These are phyloP conservation scores for Aselliscus stoliczkanus DNA, from an alignment of 2,797 vertebrate species.

Conservation along the genomic window DNA sequence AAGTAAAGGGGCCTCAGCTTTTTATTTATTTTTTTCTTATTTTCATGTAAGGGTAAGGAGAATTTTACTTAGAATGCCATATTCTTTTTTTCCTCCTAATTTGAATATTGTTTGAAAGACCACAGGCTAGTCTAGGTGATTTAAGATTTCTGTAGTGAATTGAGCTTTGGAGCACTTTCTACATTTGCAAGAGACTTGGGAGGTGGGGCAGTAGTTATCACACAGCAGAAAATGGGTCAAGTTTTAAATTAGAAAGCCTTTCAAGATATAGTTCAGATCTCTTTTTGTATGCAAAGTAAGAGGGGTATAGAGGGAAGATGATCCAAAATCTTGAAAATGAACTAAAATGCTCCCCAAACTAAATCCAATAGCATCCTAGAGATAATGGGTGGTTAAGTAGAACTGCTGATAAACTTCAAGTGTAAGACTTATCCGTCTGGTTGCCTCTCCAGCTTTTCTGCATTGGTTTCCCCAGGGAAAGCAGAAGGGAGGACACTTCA, in stretches of 20 bases:
- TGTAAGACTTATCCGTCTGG: background rate
- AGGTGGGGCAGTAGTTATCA: background rate
- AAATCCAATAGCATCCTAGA: constrained; percentile 37
- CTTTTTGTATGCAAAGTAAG: constrained; percentile 29
- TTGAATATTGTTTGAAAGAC: constrained; percentile 43
- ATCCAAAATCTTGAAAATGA: constrained; percentile 44
- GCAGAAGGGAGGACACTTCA: background rate
- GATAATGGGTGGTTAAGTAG: constrained; percentile 26
- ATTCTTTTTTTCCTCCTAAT: background rate
- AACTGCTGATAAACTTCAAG: constrained; percentile 55
- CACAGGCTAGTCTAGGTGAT: background rate
- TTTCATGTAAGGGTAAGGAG: constrained; percentile 19
- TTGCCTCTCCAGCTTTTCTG: background rate
- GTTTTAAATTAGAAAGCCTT: constrained; percentile 45
- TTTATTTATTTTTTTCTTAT: background rate
- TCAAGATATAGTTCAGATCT: constrained; percentile 42
- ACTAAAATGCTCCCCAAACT: constrained; percentile 54
- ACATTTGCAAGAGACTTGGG: background rate
- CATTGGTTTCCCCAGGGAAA: constrained; percentile 18
- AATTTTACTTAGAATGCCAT: background rate
- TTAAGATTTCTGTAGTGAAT: background rate
- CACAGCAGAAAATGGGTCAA: background rate
- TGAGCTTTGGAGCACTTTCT: background rate
- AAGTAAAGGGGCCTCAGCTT: background rate
- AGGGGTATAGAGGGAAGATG: constrained; percentile 8